Percentiles rank a stretch among this genome's conserved stretches.
Evolutionary conservation across 2,888 invertebrate species (phyloP).

Genomic region (Trachelus tabidus): DNA sequence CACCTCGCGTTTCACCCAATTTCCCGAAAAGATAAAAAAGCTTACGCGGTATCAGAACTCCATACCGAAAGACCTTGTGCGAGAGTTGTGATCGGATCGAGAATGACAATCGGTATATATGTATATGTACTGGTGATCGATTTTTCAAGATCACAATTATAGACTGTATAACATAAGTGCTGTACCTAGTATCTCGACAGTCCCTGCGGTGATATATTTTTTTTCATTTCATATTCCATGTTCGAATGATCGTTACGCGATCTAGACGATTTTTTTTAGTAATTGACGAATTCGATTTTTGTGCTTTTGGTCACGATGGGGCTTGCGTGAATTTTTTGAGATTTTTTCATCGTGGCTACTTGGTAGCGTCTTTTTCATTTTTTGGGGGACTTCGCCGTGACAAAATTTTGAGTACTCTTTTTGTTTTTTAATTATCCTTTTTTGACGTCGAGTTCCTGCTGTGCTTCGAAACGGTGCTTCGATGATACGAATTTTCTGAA

Average conservation of each 20-base stretch:
- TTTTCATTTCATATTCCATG: neutral
- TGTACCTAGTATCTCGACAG: neutral
- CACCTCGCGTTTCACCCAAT: constrained; percentile 7
- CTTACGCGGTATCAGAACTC: neutral
- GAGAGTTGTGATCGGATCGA: neutral
- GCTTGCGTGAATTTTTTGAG: neutral
- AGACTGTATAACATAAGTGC: neutral
- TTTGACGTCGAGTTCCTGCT: neutral
- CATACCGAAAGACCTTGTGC: neutral
- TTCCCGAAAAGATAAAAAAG: neutral
- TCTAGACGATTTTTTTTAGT: neutral
- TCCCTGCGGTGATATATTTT: neutral
- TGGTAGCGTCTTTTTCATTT: neutral
- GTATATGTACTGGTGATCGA: neutral
- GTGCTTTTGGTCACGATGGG: neutral
- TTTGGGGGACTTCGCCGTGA: neutral
- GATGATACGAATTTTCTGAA: neutral
- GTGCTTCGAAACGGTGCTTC: neutral
- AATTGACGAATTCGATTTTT: neutral
- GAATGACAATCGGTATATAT: neutral
- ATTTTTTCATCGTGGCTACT: neutral
- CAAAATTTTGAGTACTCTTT: neutral
- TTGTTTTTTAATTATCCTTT: neutral
- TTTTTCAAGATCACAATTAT: neutral
- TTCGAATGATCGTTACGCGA: neutral